phyloP scores from a whole-genome alignment of 2,113 vertebrate species.

The Probosciger aterrimus region DNA sequence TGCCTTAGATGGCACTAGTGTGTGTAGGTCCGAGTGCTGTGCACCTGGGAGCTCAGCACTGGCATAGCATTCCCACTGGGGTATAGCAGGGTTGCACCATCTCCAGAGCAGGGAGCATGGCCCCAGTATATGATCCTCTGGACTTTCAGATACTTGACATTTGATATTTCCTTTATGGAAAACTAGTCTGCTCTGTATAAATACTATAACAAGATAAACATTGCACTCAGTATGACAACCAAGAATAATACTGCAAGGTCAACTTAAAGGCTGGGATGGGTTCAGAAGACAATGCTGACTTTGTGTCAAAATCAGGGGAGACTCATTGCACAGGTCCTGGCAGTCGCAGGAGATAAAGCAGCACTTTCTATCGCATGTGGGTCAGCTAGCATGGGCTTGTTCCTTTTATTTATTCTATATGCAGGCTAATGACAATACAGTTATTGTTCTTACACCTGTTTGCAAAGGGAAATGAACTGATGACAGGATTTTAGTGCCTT shows the following conservation, averaged over 20 bases:
- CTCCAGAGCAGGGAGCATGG: neutral
- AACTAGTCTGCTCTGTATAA: neutral
- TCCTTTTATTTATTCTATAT: constrained; percentile 35
- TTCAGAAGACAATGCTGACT: constrained; percentile 22
- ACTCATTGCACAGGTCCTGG: neutral
- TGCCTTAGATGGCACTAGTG: too few species aligned
- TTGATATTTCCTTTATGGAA: constrained; percentile 58
- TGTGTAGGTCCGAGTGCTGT: neutral
- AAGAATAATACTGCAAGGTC: constrained; percentile 19
- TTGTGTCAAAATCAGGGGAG: neutral
- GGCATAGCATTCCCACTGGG: neutral
- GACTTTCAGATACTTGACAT: constrained; percentile 51
- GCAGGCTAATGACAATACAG: constrained; percentile 31
- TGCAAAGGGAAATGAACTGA: constrained; percentile 5
- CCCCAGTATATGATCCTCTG: neutral
- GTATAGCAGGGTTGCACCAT: neutral
- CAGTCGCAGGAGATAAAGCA: neutral
- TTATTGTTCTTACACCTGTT: constrained; percentile 49
- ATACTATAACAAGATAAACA: constrained; percentile 1
- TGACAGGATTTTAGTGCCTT: constrained; percentile 15
- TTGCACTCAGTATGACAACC: neutral
- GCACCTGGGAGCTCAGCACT: neutral
- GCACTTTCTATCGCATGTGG: neutral
- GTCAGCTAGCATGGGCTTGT: neutral
- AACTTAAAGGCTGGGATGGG: neutral